Evolutionary conservation across 2,797 vertebrate species (phyloP), one percentile per base, ranked within the genome.

Genomic region (Iguana delicatissima): DNA sequence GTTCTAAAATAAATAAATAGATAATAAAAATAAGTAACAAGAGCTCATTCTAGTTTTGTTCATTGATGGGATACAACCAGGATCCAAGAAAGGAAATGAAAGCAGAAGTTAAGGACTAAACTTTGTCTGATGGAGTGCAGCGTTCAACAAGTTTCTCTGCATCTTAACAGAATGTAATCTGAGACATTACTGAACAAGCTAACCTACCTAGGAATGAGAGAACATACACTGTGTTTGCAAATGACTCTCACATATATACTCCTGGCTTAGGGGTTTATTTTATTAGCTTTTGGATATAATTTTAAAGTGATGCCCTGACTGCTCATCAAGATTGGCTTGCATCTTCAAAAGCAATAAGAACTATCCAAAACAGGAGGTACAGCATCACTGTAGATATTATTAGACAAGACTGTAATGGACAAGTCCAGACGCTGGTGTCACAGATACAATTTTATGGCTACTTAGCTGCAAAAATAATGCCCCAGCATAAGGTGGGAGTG

Each of bases 321-420:
- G 9, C 83, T 88, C 1, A 0, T 90, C 94, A 95, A 85, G 87
- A 93, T 79, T 95, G 93, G 90, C 85, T 96, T 94, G 89, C 91
- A 83, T 93, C 94, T 96, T 94, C 90, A 92, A 91, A 96, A 95
- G 91, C 93, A 91, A 92, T 92, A 94, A 50, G 88, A 94, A 86
- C 85, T 85, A 93, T 91, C 96, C 91, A 92, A 93, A 96, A 91
- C 91, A 96, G 94, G 94, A 92, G 94, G 96, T 95, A 94, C 81
- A 93, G 59, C 57, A 92, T 89, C 89, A 88, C 88, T 92, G 91
- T 91, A 86, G 52, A 90, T 87, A 94, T 97, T 95, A 96, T 96
- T 96, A 97, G 95, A 90, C 80, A 93, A 89, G 89, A 95, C 93
- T 95, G 86, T 91, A 92, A 97, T 97, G 95, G 96, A 94, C 69